Percentiles rank a stretch among this genome's conserved stretches.
Conservation (phyloP, 2,797 vertebrate genomes). For the Myripristis murdjan region DNA sequence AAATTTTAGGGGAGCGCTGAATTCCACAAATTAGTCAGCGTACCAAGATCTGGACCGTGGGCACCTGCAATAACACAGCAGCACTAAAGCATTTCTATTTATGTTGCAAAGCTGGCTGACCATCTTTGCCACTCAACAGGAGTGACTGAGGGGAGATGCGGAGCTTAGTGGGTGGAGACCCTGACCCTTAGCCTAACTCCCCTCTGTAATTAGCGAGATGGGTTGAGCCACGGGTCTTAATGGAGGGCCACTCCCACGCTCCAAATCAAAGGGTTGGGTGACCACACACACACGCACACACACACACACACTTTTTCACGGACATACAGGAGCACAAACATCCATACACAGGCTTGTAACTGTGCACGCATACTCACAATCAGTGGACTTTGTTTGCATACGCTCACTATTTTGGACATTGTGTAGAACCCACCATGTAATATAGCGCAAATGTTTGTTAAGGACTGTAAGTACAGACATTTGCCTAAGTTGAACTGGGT, state of each 20-base stretch:
- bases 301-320: slow-evolving; percentile 20
- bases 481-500: slow-evolving; percentile 53
- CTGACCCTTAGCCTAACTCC: slow-evolving; percentile 65
- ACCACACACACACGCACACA: slow-evolving; percentile 58
- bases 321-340: slow-evolving; percentile 41
- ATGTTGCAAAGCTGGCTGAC: slow-evolving; percentile 50
- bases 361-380: slow-evolving; percentile 18
- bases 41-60: slow-evolving; percentile 32
- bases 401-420: slow-evolving; percentile 40
- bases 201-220: slow-evolving; percentile 79
- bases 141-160: slow-evolving; percentile 47
- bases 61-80: slow-evolving; percentile 78
- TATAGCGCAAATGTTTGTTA: slow-evolving; percentile 50
- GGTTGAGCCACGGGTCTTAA: slow-evolving; percentile 63
- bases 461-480: slow-evolving; percentile 43
- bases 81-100: slow-evolving; percentile 52
- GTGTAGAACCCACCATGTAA: not conserved
- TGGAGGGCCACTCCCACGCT: slow-evolving; percentile 72
- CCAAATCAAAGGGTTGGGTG: slow-evolving; percentile 79
- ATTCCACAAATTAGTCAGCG: slow-evolving; percentile 56
- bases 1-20: slow-evolving; percentile 64
- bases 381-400: slow-evolving; percentile 41
- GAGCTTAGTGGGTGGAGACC: slow-evolving; percentile 78
- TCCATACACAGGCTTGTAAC: slow-evolving; percentile 33
- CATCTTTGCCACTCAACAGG: slow-evolving; percentile 55